phyloP scores from a whole-genome alignment of 2,113 vertebrate genomes.

The Nycticryphes semicollaris region DNA sequence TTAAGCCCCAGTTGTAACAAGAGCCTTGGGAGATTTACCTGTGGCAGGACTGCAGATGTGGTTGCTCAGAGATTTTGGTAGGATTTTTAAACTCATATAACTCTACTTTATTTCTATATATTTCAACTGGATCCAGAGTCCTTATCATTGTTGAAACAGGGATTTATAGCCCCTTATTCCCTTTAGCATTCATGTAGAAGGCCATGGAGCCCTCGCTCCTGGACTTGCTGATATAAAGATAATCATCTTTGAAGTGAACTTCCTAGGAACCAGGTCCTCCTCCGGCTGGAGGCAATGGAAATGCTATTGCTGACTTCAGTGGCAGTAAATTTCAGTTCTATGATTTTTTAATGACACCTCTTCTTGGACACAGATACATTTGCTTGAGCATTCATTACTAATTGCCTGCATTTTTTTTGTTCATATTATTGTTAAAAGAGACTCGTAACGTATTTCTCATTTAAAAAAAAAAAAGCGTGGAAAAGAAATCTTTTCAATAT shows the following conservation, averaged over 20 bases:
- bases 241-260: constrained; percentile 42
- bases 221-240: constrained; percentile 26
- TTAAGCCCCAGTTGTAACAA: not conserved
- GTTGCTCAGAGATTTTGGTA: not conserved
- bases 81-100: constrained; percentile 1
- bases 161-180: constrained; percentile 45
- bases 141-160: not conserved
- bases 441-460: not conserved
- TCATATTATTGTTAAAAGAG: not conserved
- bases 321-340: constrained; percentile 14
- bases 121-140: not conserved
- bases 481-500: not conserved
- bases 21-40: constrained; percentile 23
- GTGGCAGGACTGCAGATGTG: not conserved
- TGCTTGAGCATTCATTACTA: not conserved
- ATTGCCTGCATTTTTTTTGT: not conserved
- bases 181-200: not conserved
- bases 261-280: constrained; percentile 49
- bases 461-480: not conserved
- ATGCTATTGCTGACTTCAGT: not conserved
- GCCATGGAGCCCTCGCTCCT: not conserved
- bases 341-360: constrained; percentile 18
- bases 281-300: constrained; percentile 28
- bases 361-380: not conserved
- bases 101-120: constrained; percentile 1